These are phyloP conservation scores for Jaculus jaculus DNA, from an alignment of 2,113 vertebrate genomes.

Conservation along the genomic window DNA sequence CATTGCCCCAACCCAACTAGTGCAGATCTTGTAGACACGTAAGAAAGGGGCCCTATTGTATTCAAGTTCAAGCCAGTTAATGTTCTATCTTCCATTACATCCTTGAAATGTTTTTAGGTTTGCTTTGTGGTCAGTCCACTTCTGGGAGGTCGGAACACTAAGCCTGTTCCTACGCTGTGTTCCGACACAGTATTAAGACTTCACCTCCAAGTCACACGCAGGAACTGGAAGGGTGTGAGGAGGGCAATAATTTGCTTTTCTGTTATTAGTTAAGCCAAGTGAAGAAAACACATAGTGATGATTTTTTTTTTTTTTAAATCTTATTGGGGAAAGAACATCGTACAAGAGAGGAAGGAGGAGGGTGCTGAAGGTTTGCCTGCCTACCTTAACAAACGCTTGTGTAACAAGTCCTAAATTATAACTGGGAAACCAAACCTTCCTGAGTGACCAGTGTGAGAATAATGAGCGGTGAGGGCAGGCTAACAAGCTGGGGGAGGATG, in stretches of 20 bases:
- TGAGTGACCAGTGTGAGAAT: constrained; percentile 21
- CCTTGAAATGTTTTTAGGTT: neutral
- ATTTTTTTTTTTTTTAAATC: neutral
- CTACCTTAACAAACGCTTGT: neutral
- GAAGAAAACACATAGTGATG: neutral
- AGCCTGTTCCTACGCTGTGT: neutral
- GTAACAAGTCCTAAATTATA: constrained; percentile 40
- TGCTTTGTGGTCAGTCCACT: neutral
- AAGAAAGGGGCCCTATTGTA: neutral
- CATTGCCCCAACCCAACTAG: too few species aligned
- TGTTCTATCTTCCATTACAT: neutral
- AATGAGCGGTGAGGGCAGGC: constrained; percentile 54
- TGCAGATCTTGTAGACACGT: neutral
- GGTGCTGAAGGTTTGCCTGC: neutral
- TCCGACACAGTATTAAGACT: neutral
- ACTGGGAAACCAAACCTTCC: constrained; percentile 49
- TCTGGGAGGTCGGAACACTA: neutral
- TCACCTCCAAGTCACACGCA: neutral
- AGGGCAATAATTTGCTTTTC: neutral
- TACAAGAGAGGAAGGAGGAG: neutral
- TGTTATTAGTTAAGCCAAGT: neutral
- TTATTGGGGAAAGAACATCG: too few species aligned
- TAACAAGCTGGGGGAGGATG: constrained; percentile 47
- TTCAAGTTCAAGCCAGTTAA: neutral
- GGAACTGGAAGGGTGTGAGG: too few species aligned